Percentiles rank a stretch among this genome's conserved stretches.
These are phyloP conservation scores for Phoebastria nigripes DNA, from an alignment of 2,797 vertebrate genomes.

Conservation along the genomic window DNA sequence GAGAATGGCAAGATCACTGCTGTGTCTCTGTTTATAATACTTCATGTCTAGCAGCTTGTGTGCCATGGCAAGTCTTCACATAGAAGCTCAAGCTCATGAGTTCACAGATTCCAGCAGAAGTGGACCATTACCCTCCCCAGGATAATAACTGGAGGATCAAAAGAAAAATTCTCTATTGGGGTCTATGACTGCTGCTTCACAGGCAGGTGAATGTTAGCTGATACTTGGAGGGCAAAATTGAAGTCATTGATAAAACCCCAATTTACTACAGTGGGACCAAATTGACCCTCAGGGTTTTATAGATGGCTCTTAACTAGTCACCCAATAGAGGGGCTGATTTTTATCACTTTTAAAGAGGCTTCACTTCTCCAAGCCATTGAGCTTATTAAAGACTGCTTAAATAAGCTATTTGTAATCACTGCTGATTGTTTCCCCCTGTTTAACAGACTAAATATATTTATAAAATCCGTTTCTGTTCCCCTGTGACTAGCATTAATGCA, in stretches of 20 bases:
- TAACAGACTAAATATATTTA: constrained; percentile 27
- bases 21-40: background rate
- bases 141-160: background rate
- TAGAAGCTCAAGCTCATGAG: background rate
- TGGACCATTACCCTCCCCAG: background rate
- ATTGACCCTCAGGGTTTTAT: background rate
- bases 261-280: background rate
- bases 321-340: background rate
- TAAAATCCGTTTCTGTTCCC: background rate
- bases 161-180: background rate
- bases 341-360: background rate
- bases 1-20: background rate
- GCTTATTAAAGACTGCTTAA: constrained; percentile 34
- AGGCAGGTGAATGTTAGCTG: background rate
- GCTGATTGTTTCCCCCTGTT: constrained; percentile 48
- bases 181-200: background rate
- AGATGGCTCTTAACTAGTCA: background rate
- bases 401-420: constrained; percentile 41
- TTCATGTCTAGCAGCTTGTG: background rate
- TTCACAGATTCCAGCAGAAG: background rate
- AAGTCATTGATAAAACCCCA: background rate
- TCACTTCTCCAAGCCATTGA: background rate
- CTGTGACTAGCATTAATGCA: constrained; percentile 29
- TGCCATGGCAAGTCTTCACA: background rate
- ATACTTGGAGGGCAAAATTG: background rate